A percentile compares a stretch with the other conserved stretches of the same genome.
Evolutionary conservation across 1,140 invertebrate species (phyloP).

Genomic region (Drosophila bifasciata): DNA sequence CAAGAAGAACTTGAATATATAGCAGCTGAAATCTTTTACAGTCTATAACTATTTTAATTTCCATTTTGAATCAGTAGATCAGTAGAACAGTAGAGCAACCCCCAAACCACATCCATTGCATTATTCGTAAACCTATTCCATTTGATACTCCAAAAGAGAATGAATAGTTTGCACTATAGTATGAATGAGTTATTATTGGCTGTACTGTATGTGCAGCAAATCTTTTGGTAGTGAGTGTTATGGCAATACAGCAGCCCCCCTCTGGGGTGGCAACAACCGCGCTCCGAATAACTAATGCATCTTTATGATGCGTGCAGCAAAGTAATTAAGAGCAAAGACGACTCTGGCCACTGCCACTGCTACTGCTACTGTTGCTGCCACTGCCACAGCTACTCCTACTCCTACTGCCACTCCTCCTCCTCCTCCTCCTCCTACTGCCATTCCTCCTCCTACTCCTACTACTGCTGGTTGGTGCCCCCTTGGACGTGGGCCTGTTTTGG

Average conservation of each 20-base stretch:
- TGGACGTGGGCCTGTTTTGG: too few relatives aligned
- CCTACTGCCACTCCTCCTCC: too few relatives aligned
- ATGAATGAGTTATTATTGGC: slow-evolving; percentile 16
- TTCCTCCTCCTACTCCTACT: too few relatives aligned
- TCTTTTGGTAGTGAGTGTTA: slow-evolving; percentile 4
- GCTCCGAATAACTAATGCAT: slow-evolving; percentile 42
- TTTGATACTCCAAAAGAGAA: slow-evolving; percentile 16
- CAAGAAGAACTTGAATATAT: too few relatives aligned
- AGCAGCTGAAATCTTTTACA: not conserved
- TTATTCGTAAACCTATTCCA: not conserved
- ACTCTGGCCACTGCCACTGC: slow-evolving; percentile 4
- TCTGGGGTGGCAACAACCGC: slow-evolving; percentile 41
- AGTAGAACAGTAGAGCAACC: slow-evolving; percentile 32
- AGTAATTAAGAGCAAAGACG: slow-evolving; percentile 50
- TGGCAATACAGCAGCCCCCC: not conserved
- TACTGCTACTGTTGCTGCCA: not conserved
- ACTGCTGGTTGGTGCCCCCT: slow-evolving; percentile 28
- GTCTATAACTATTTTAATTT: not conserved
- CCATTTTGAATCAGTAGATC: slow-evolving; percentile 5
- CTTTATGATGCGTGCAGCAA: slow-evolving; percentile 71
- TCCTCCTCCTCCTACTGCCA: too few relatives aligned
- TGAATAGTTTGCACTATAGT: too few relatives aligned
- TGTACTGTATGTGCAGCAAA: too few relatives aligned
- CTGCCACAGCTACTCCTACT: too few relatives aligned
- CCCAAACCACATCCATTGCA: not conserved